Evolutionary conservation across 2,797 vertebrate species (phyloP).

Genomic region (Pygocentrus nattereri): DNA sequence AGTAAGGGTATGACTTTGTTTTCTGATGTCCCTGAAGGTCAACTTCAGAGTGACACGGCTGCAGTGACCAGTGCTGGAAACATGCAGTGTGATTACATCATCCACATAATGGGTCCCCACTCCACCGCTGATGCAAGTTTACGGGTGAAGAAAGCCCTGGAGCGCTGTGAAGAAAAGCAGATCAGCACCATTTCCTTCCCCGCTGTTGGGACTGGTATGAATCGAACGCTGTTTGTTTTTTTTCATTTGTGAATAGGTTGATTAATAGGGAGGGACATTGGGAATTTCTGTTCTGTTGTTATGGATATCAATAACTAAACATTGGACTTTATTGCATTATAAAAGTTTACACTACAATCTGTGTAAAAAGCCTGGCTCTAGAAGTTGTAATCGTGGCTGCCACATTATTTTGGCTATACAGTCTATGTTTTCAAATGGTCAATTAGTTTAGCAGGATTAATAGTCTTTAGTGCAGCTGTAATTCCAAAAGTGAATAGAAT

Average conservation of each 20-base stretch:
- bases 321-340: background rate
- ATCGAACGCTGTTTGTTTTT: background rate
- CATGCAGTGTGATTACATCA: constrained; percentile 67
- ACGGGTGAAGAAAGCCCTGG: constrained; percentile 65
- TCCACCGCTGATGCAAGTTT: constrained; percentile 28
- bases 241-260: background rate
- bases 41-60: constrained; percentile 49
- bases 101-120: constrained; percentile 68
- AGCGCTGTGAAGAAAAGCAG: constrained; percentile 66
- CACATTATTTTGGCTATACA: too few relatives aligned
- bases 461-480: too few relatives aligned
- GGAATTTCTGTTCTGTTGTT: background rate
- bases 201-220: constrained; percentile 69
- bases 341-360: too few relatives aligned
- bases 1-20: background rate
- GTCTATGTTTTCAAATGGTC: too few relatives aligned
- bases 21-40: constrained; percentile 48
- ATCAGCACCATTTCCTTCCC: constrained; percentile 70
- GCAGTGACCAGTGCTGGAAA: constrained; percentile 66
- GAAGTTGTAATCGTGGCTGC: too few relatives aligned
- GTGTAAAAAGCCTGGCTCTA: too few relatives aligned
- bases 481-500: too few relatives aligned
- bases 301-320: background rate
- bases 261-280: too few relatives aligned
- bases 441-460: too few relatives aligned